Evolutionary conservation across 2,888 invertebrate species (phyloP).

Genomic region (Prenolepis imparis): DNA sequence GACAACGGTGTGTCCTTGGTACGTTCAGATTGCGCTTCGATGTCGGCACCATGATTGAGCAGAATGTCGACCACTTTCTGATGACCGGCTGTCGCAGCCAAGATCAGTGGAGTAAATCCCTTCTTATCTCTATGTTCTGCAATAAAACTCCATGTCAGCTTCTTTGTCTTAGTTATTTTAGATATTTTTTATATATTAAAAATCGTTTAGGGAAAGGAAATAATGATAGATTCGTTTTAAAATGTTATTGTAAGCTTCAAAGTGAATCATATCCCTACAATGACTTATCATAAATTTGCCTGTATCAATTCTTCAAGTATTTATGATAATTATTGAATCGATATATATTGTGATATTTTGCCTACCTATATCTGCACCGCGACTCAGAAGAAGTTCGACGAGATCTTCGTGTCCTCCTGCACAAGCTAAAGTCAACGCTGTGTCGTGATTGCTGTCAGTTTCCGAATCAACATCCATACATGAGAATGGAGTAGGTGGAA

Average conservation of each 20-base stretch:
- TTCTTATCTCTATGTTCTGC: slow-evolving; percentile 98
- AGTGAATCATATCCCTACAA: too few species aligned
- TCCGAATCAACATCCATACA: slow-evolving; percentile 98
- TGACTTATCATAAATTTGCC: too few species aligned
- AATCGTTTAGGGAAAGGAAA: neutral
- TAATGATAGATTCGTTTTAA: neutral
- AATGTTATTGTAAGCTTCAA: too few species aligned
- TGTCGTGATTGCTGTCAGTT: slow-evolving; percentile 99
- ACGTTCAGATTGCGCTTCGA: slow-evolving; percentile 99
- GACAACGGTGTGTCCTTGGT: slow-evolving; percentile 99
- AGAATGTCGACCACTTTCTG: slow-evolving; percentile 97
- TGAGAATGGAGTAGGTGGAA: slow-evolving; percentile 88
- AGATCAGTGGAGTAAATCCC: slow-evolving; percentile 98
- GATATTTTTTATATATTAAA: neutral
- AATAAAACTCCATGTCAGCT: slow-evolving; percentile 10
- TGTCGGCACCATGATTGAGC: slow-evolving; percentile 97
- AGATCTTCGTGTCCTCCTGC: slow-evolving; percentile 99
- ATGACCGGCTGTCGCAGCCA: slow-evolving; percentile 98
- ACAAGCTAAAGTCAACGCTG: slow-evolving; percentile 98
- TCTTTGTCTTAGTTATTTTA: neutral
- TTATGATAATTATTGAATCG: neutral
- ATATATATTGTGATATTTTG: slow-evolving; percentile 14
- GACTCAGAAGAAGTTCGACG: slow-evolving; percentile 95
- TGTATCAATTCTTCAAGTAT: neutral
- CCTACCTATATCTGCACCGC: slow-evolving; percentile 95